Evolutionary conservation across 2,797 vertebrate genomes (phyloP).

Genomic region (Sandelia bainsii): DNA sequence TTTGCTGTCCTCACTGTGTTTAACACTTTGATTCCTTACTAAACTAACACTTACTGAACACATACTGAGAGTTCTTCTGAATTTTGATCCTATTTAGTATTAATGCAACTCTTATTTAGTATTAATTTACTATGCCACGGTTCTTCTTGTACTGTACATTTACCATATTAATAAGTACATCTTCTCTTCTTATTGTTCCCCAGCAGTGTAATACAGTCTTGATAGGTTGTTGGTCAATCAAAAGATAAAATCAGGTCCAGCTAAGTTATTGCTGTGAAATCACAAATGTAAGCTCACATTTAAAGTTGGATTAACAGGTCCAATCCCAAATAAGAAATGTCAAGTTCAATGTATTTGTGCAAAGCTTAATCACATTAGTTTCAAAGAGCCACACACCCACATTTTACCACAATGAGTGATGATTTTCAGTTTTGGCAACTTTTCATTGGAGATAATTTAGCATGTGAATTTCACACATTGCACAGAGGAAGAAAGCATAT

Average conservation of each 20-base stretch:
- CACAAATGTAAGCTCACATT: constrained; percentile 40
- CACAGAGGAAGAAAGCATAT: neutral
- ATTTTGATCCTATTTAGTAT: neutral
- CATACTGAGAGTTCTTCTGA: neutral
- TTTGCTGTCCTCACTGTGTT: constrained; percentile 7
- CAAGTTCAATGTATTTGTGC: constrained; percentile 41
- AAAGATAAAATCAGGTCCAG: neutral
- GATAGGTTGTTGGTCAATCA: constrained; percentile 1
- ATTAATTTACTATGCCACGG: neutral
- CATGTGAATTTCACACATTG: constrained; percentile 12
- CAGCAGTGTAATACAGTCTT: neutral
- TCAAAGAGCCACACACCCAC: constrained; percentile 45
- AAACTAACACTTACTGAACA: neutral
- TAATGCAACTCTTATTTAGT: no score
- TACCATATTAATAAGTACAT: neutral
- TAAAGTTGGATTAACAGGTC: constrained; percentile 52
- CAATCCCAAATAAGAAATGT: constrained; percentile 40
- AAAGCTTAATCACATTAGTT: constrained; percentile 47
- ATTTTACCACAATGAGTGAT: constrained; percentile 34
- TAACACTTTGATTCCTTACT: neutral
- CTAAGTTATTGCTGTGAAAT: constrained; percentile 12
- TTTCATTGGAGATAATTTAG: constrained; percentile 18
- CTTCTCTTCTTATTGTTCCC: neutral
- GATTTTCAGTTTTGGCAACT: constrained; percentile 40
- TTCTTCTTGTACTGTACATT: neutral